Evolutionary conservation across 2,797 vertebrate species (phyloP).

Genomic region (Sorex maritimensis): DNA sequence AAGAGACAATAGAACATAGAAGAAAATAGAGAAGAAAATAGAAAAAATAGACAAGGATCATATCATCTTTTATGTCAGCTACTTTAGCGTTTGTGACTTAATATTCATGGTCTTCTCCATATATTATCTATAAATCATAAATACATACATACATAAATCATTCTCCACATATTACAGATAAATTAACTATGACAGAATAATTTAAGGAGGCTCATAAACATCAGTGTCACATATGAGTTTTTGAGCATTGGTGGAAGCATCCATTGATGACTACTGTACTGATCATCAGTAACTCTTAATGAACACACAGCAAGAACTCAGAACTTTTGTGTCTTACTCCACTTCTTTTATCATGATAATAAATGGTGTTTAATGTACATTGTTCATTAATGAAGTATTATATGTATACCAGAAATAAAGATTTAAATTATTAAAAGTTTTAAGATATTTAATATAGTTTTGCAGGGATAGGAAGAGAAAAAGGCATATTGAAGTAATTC

Average conservation of each 20-base stretch:
- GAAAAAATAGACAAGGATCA: neutral
- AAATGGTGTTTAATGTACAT: too few species aligned
- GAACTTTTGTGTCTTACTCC: neutral
- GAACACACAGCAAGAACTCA: neutral
- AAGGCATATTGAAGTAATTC: neutral
- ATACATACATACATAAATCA: neutral
- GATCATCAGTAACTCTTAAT: neutral
- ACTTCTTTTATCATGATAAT: neutral
- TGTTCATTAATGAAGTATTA: neutral
- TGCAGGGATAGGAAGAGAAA: neutral
- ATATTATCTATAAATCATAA: neutral
- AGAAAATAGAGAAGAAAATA: neutral
- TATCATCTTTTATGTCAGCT: neutral
- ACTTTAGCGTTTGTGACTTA: neutral
- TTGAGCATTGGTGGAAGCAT: neutral
- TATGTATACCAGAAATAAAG: neutral
- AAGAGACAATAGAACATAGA: neutral
- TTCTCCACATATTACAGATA: neutral
- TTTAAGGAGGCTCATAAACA: neutral
- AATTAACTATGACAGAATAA: neutral
- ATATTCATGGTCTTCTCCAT: slow-evolving; percentile 20
- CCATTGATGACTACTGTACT: too few species aligned
- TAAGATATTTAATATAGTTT: neutral
- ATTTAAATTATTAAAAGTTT: neutral
- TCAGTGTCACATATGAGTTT: neutral